Conservation (phyloP, 1,140 invertebrate genomes). For the Drosophila ogumai region DNA sequence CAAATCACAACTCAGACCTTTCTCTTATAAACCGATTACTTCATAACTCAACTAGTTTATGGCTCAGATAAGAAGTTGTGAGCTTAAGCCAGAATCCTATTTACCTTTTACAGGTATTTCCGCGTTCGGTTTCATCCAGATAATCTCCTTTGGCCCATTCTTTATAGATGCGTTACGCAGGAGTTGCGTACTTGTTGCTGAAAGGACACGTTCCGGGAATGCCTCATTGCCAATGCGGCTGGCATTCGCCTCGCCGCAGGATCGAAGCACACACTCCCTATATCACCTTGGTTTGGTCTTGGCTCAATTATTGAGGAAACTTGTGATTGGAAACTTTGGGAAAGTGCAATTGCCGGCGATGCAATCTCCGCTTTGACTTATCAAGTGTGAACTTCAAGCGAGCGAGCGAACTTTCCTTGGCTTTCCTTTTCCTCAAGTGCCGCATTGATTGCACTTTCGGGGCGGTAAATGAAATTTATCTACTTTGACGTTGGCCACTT, state of each 20-base stretch:
- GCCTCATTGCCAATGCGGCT: constrained; percentile 56
- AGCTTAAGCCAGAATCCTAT: neutral
- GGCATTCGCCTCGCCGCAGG: constrained; percentile 32
- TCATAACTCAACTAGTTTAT: constrained; percentile 8
- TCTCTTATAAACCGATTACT: neutral
- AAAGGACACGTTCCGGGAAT: constrained; percentile 18
- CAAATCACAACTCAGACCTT: neutral
- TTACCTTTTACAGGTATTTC: constrained; percentile 11
- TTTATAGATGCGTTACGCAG: constrained; percentile 30
- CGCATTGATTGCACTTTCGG: constrained; percentile 43
- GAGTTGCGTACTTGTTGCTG: constrained; percentile 64
- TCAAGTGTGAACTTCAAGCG: constrained; percentile 38
- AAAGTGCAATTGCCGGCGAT: constrained; percentile 35
- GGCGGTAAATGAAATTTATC: constrained; percentile 54
- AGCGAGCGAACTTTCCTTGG: constrained; percentile 14
- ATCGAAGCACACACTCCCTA: neutral
- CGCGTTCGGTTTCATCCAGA: constrained; percentile 4
- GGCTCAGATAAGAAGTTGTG: neutral
- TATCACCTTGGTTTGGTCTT: constrained; percentile 20
- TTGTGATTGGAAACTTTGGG: constrained; percentile 50
- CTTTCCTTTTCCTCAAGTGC: constrained; percentile 10
- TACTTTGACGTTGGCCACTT: constrained; percentile 49
- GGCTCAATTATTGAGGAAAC: constrained; percentile 51
- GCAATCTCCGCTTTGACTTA: constrained; percentile 44
- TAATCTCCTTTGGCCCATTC: constrained; percentile 2